A percentile compares a stretch with the other conserved stretches of the same genome.
Conservation (phyloP, 2,888 invertebrate genomes). For the Hydropsyche betteni region DNA sequence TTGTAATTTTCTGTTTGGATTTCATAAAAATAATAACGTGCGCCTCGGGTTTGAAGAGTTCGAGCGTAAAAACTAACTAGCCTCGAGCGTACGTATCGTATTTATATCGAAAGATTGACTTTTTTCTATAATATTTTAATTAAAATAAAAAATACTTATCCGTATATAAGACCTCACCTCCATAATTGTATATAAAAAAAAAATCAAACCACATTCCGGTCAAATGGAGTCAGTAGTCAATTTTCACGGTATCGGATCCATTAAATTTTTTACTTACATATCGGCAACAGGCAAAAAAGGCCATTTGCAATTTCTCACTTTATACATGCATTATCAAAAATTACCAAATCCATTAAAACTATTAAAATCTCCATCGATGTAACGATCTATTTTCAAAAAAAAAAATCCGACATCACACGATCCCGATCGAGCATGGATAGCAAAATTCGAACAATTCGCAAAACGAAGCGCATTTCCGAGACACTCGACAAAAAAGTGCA, state of each 20-base stretch:
- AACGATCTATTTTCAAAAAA: not conserved
- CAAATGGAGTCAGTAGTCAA: slow-evolving; percentile 33
- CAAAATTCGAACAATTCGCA: not conserved
- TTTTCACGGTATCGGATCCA: slow-evolving; percentile 9
- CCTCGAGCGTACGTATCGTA: slow-evolving; percentile 17
- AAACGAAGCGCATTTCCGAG: not conserved
- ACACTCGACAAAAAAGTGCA: slow-evolving; percentile 4
- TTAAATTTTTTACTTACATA: slow-evolving; percentile 1
- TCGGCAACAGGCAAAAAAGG: not conserved
- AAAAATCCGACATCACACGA: not conserved
- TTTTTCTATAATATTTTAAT: slow-evolving; percentile 32
- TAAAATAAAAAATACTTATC: slow-evolving; percentile 30
- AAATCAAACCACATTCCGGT: slow-evolving; percentile 34
- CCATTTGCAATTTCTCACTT: slow-evolving; percentile 7
- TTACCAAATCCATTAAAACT: not conserved
- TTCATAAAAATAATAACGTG: not conserved
- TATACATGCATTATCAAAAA: not conserved
- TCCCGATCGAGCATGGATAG: too few relatives aligned
- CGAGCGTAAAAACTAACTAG: not conserved
- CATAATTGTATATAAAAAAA: slow-evolving; percentile 9
- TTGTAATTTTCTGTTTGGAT: not conserved
- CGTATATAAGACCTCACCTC: slow-evolving; percentile 3
- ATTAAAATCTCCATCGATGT: not conserved
- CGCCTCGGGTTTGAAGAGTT: not conserved
- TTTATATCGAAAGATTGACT: not conserved